A percentile compares a stretch with the other conserved stretches of the same genome.
phyloP scores from a whole-genome alignment of 2,113 vertebrate species.

The Chloropsis cyanopogon region DNA sequence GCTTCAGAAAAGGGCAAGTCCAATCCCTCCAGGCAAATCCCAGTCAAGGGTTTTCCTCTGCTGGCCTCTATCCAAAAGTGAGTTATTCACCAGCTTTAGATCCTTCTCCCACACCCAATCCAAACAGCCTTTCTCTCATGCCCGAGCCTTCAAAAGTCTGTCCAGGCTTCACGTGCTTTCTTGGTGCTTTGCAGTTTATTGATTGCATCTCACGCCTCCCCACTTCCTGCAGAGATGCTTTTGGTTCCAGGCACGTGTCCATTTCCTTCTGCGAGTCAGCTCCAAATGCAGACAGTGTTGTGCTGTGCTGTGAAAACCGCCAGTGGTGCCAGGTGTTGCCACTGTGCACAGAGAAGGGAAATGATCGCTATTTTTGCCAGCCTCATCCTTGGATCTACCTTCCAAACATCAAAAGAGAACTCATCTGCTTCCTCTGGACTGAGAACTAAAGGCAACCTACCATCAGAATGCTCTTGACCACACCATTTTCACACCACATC shows the following conservation, averaged over 20 bases:
- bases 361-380: neutral
- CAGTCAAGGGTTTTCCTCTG: neutral
- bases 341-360: neutral
- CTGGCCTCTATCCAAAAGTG: neutral
- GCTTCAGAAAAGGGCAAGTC: neutral
- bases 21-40: neutral
- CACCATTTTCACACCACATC: neutral
- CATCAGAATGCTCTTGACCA: neutral
- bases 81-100: neutral
- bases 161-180: neutral
- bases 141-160: neutral
- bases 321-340: neutral
- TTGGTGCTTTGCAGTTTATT: neutral
- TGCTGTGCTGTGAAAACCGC: neutral
- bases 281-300: neutral
- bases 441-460: neutral
- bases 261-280: neutral
- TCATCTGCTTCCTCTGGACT: neutral
- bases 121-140: neutral
- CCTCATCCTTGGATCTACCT: neutral
- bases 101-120: neutral
- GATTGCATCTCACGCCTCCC: neutral
- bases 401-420: neutral
- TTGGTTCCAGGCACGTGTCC: neutral
- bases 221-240: neutral